Base-by-base conservation (phyloP, 2,113 vertebrate genomes). In the Hepsetus odoe region DNA sequence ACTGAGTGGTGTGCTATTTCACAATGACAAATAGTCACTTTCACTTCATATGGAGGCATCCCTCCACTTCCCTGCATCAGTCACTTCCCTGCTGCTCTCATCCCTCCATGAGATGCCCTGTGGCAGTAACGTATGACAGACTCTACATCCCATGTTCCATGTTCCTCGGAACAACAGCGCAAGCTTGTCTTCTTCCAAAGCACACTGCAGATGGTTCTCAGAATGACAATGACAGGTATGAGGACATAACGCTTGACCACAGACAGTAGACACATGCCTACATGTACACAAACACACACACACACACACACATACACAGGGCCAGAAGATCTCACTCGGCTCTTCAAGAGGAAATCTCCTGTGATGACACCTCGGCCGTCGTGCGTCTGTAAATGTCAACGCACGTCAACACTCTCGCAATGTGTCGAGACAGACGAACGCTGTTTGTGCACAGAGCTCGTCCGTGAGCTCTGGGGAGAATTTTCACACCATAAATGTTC, bases 291-390 rank as follows among this genome's bases (percentile, higher is more conserved):
- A n/a, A n/a, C n/a, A n/a, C n/a, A n/a, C n/a, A n/a, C n/a, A n/a
- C n/a, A n/a, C n/a, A n/a, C n/a, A n/a, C n/a, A 80, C 13, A 69
- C 72, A 76, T 13, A 73, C 33, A 67, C 10, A 67, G 28, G 33
- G 3, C 20, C 28, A 20, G 59, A 35, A 61, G 28, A 28, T 33
- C 14, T 61, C 58, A 30, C 22, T 59, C 2, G 24, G 56, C 26
- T 28, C 56, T 32, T 61, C 30, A 20, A 4, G 59, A 62, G 1
- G 16, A 51, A 51, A 18, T 35, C 35, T 65, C 61, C 32, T 22
- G 61, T 38, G 61, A 38, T 38, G 61, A 65, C 61, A 65, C 32
- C 18, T 65, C 61, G 2, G 20, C 61, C 9, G 18, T 20, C 12
- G 32, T 18, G 9, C 22, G 18, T 65, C 33, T 65, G 32, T n/a